Percentiles rank a stretch among this genome's conserved stretches.
Conservation (phyloP, 2,113 vertebrate species). For the Lynx canadensis region DNA sequence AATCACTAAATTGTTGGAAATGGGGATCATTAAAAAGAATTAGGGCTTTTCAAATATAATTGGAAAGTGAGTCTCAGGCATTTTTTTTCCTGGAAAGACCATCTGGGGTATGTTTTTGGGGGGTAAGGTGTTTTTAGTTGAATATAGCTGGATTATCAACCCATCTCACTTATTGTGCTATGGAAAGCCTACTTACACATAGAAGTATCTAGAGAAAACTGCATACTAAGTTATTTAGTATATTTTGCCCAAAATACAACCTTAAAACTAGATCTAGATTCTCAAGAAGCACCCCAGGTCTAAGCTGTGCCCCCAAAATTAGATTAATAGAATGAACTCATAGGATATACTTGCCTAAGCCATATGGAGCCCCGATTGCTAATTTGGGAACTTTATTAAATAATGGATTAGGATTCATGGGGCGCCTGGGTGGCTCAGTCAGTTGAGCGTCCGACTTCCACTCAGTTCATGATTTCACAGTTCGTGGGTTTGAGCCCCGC, state of each 20-base stretch:
- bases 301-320: conserved; percentile 48
- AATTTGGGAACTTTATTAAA: not conserved
- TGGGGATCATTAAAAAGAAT: not conserved
- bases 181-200: not conserved
- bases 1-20: not conserved
- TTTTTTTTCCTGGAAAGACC: not conserved
- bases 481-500: too few species aligned
- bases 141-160: not conserved
- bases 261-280: conserved; percentile 68
- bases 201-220: not conserved
- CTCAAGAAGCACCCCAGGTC: conserved; percentile 71
- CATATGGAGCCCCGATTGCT: conserved; percentile 59
- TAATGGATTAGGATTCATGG: not conserved
- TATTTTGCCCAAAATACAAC: not conserved
- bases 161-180: not conserved
- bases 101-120: not conserved
- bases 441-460: too few species aligned
- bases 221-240: not conserved
- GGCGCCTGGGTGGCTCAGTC: too few species aligned
- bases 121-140: not conserved
- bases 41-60: not conserved
- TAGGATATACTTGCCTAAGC: conserved; percentile 65
- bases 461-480: too few species aligned
- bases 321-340: conserved; percentile 64
- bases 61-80: not conserved